These are phyloP conservation scores for Sparus aurata DNA, from an alignment of 2,797 vertebrate genomes.

Conservation along the genomic window DNA sequence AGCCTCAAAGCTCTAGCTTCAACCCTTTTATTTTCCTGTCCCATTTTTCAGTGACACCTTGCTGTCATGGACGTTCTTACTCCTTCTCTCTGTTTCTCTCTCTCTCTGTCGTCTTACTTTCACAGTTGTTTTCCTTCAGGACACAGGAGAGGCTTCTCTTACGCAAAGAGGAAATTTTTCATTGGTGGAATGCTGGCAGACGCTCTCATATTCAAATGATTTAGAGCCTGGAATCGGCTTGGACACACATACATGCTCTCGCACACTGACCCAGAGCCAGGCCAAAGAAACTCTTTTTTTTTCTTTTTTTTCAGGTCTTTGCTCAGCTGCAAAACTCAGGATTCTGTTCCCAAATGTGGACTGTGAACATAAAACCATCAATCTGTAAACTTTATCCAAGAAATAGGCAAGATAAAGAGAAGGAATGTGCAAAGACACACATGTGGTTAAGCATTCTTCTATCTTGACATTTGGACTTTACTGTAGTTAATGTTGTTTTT, in stretches of 20 bases:
- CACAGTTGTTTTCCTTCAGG: slow-evolving; percentile 39
- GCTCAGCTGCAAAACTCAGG: neutral
- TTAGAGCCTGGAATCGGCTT: slow-evolving; percentile 15
- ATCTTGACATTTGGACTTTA: neutral
- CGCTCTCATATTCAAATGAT: slow-evolving; percentile 48
- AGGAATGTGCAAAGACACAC: neutral
- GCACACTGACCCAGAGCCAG: neutral
- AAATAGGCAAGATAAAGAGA: neutral
- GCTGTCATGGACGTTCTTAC: neutral
- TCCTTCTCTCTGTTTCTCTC: no score
- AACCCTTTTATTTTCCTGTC: slow-evolving; percentile 11
- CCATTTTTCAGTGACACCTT: slow-evolving; percentile 25
- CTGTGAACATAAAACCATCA: neutral
- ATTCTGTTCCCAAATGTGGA: neutral
- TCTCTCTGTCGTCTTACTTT: slow-evolving; percentile 28
- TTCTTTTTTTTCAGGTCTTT: neutral
- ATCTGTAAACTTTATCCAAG: neutral
- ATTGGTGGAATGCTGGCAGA: slow-evolving; percentile 41
- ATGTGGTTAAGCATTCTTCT: neutral
- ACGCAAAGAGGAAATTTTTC: slow-evolving; percentile 48
- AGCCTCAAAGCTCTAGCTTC: slow-evolving; percentile 20
- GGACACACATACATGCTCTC: slow-evolving; percentile 7
- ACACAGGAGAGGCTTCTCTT: slow-evolving; percentile 22
- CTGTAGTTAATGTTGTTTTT: neutral
- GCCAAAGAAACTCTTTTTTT: slow-evolving; percentile 6